These are phyloP conservation scores for Saimiri boliviensis DNA, from an alignment of 2,113 vertebrate species.

Conservation along the genomic window DNA sequence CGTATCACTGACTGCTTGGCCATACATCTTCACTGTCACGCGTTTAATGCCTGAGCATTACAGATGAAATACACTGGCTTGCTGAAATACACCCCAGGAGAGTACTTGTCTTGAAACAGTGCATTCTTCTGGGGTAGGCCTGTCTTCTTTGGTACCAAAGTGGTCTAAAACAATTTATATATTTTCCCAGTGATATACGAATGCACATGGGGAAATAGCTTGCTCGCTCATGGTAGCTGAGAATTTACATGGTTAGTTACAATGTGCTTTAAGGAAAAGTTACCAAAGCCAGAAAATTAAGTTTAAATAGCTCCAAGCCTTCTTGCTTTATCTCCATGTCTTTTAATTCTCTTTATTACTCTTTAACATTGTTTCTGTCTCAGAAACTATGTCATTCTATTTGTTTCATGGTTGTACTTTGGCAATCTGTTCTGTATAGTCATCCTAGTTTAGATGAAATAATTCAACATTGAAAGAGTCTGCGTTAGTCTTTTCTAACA, in stretches of 20 bases:
- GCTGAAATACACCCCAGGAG: neutral
- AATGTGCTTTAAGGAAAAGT: slow-evolving; percentile 39
- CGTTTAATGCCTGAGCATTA: slow-evolving; percentile 44
- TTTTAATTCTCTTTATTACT: neutral
- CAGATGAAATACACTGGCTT: slow-evolving; percentile 11
- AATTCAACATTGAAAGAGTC: neutral
- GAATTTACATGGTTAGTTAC: slow-evolving; percentile 54
- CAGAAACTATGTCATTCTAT: fast-evolving
- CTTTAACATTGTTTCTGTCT: neutral
- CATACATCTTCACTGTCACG: slow-evolving; percentile 7
- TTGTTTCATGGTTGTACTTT: neutral
- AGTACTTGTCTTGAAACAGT: slow-evolving; percentile 24
- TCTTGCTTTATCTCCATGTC: neutral
- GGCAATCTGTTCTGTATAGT: neutral
- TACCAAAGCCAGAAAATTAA: slow-evolving; percentile 8
- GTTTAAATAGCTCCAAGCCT: neutral
- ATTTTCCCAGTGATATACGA: slow-evolving; percentile 26
- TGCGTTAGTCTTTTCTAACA: neutral
- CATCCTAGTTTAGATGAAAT: slow-evolving; percentile 19
- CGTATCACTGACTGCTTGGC: neutral
- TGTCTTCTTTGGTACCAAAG: slow-evolving; percentile 41
- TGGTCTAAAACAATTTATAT: slow-evolving; percentile 41
- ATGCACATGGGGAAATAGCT: slow-evolving; percentile 38
- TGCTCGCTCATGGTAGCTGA: neutral
- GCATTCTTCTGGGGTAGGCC: neutral